These are phyloP conservation scores for Liparis tanakae DNA, from an alignment of 2,797 vertebrate species.

Conservation along the genomic window DNA sequence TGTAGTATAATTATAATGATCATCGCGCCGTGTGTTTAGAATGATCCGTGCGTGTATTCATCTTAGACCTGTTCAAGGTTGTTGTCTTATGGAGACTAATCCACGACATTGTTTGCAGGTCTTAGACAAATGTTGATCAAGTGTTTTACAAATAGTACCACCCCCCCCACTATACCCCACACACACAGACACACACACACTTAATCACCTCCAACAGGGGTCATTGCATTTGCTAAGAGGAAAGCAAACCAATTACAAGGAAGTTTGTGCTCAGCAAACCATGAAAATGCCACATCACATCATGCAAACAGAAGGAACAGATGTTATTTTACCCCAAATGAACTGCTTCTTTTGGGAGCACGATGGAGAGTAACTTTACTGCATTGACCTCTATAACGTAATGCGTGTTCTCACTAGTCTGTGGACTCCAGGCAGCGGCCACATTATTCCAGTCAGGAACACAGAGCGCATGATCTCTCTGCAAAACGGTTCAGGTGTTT, in stretches of 20 bases:
- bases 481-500: slow-evolving; percentile 26
- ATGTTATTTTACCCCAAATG: slow-evolving; percentile 57
- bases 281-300: slow-evolving; percentile 69
- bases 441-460: slow-evolving; percentile 4
- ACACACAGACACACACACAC: not conserved
- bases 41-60: slow-evolving; percentile 1
- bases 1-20: not conserved
- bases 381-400: slow-evolving; percentile 30
- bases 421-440: not conserved
- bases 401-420: slow-evolving; percentile 28
- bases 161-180: not conserved
- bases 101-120: slow-evolving; percentile 7
- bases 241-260: slow-evolving; percentile 71
- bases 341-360: slow-evolving; percentile 41
- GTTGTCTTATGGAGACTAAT: slow-evolving; percentile 14
- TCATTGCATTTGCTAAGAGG: slow-evolving; percentile 59
- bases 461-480: slow-evolving; percentile 10
- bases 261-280: slow-evolving; percentile 67
- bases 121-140: slow-evolving; percentile 25
- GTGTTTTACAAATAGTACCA: slow-evolving; percentile 34
- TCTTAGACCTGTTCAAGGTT: not conserved
- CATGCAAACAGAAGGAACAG: slow-evolving; percentile 65
- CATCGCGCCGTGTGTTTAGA: not conserved
- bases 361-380: slow-evolving; percentile 21
- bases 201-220: slow-evolving; percentile 61